These are phyloP conservation scores for Reticulitermes lucifugus DNA, from an alignment of 2,888 invertebrate species.

Conservation along the genomic window DNA sequence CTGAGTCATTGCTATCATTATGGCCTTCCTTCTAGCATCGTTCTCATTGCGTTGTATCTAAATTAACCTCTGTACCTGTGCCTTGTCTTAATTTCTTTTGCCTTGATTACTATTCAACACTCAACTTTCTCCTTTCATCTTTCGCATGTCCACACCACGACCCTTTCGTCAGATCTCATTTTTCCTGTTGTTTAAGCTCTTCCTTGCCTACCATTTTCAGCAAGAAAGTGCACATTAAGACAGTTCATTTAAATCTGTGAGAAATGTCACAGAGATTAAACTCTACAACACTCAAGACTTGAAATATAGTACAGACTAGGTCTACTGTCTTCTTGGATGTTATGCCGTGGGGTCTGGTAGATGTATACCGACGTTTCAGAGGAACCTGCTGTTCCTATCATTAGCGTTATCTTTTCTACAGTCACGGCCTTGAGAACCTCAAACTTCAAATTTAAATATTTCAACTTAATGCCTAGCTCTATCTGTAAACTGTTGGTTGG, in stretches of 20 bases:
- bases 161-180: background rate
- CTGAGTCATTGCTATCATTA: slow-evolving; percentile 16
- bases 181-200: background rate
- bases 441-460: too few species aligned
- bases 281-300: background rate
- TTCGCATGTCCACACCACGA: slow-evolving; percentile 8
- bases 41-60: slow-evolving; percentile 15
- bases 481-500: too few species aligned
- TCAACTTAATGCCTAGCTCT: too few species aligned
- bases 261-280: background rate
- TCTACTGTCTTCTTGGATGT: too few species aligned
- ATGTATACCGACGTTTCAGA: too few species aligned
- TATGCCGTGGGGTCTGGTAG: too few species aligned
- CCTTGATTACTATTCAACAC: slow-evolving; percentile 43
- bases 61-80: slow-evolving; percentile 30
- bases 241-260: background rate
- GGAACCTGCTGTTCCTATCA: too few species aligned
- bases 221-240: background rate
- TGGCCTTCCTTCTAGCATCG: background rate
- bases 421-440: too few species aligned
- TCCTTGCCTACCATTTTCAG: background rate
- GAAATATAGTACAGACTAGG: too few species aligned
- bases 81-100: slow-evolving; percentile 35
- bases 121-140: slow-evolving; percentile 18
- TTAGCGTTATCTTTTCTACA: too few species aligned